Evolutionary conservation across 2,888 invertebrate species (phyloP).

Genomic region (Hybos culiciformis): DNA sequence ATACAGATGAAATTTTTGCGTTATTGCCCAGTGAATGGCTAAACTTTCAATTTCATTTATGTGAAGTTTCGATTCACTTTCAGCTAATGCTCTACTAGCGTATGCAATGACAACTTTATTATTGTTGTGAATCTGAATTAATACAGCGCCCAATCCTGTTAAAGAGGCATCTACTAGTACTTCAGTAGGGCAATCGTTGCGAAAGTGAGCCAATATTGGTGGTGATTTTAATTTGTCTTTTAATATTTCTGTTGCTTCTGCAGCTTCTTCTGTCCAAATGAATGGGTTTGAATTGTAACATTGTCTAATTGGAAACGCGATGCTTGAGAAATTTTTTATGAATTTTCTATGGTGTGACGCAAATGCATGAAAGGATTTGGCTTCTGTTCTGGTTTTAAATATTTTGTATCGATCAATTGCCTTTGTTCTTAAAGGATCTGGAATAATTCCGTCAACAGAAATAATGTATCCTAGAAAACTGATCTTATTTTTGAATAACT

Average conservation of each 20-base stretch:
- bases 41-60: not conserved
- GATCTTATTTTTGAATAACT: not conserved
- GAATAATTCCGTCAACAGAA: not conserved
- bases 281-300: conserved; percentile 1
- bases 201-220: not conserved
- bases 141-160: conserved; percentile 1
- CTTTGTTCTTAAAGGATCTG: not conserved
- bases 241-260: not conserved
- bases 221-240: conserved; percentile 1
- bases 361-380: not conserved
- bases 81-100: not conserved
- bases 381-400: not conserved
- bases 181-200: not conserved
- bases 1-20: conserved; percentile 5
- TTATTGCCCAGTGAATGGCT: not conserved
- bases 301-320: conserved; percentile 1
- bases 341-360: not conserved
- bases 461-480: not conserved
- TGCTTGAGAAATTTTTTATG: conserved; percentile 3
- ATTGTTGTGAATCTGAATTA: not conserved
- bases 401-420: not conserved
- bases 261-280: conserved; percentile 1
- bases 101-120: not conserved
- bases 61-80: not conserved
- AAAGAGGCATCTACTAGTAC: not conserved